phyloP scores from a whole-genome alignment of 2,797 vertebrate genomes.

The Clarias platycephalus region DNA sequence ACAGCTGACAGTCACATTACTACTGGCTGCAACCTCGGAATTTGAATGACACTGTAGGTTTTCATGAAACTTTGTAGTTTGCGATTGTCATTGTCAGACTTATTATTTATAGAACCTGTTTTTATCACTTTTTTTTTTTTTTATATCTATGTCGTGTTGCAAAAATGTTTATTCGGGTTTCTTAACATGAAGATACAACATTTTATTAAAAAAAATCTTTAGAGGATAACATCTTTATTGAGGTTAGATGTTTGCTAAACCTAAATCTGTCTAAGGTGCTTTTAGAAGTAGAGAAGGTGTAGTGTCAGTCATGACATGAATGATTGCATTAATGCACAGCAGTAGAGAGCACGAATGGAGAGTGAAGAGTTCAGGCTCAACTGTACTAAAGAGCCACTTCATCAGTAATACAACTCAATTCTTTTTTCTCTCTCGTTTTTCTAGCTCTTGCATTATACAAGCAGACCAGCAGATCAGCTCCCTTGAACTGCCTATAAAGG shows the following conservation, averaged over 20 bases:
- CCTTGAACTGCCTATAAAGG: constrained; percentile 67
- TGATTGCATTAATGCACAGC: constrained; percentile 34
- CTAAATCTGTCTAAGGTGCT: constrained; percentile 12
- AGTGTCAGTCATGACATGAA: not conserved
- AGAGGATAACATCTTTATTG: not conserved
- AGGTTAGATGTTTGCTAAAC: not conserved
- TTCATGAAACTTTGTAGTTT: not conserved
- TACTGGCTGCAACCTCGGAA: not conserved
- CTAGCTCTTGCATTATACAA: constrained; percentile 61
- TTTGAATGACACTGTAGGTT: not conserved
- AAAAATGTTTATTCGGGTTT: not conserved
- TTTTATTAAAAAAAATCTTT: not conserved
- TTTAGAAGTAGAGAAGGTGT: not conserved
- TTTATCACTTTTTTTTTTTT: not conserved
- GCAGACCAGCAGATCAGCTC: constrained; percentile 63
- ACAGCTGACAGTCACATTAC: not conserved
- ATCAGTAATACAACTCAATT: constrained; percentile 64
- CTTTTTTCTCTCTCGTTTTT: constrained; percentile 36
- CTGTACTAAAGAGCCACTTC: constrained; percentile 57
- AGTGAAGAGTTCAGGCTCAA: constrained; percentile 33
- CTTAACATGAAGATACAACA: not conserved
- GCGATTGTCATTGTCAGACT: not conserved
- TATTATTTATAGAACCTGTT: not conserved
- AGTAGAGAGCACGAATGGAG: constrained; percentile 22
- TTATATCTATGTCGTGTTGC: not conserved